These are phyloP conservation scores for Caenorhabditis becei DNA, from an alignment of 2,888 invertebrate species.

Conservation along the genomic window DNA sequence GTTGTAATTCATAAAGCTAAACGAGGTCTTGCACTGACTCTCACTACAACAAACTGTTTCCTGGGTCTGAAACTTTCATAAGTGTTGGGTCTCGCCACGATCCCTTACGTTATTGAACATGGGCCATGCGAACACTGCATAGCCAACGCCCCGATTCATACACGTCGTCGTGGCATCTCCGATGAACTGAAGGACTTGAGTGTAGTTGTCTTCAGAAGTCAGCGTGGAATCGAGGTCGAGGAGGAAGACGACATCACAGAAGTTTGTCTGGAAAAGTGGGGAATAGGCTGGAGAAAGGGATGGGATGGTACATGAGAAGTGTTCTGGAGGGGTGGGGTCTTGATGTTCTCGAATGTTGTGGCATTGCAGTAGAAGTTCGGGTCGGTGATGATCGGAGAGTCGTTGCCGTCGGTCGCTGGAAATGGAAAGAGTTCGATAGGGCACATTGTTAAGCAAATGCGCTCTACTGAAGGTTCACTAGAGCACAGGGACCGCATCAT, in stretches of 20 bases:
- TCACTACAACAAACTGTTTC: constrained; percentile 61
- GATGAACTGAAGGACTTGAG: constrained; percentile 60
- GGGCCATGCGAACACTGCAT: constrained; percentile 62
- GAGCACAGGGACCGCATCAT: no score
- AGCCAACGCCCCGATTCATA: constrained; percentile 66
- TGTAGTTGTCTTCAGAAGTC: constrained; percentile 62
- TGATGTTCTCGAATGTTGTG: constrained; percentile 31
- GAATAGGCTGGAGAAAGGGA: background rate
- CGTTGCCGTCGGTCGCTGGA: constrained; percentile 59
- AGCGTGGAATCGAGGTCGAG: constrained; percentile 65
- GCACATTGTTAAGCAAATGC: no score
- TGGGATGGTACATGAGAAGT: constrained; percentile 8
- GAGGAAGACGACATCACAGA: constrained; percentile 66
- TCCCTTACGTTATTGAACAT: constrained; percentile 61
- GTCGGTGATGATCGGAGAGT: constrained; percentile 37
- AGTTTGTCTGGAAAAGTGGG: constrained; percentile 31
- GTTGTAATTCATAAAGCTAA: constrained; percentile 68
- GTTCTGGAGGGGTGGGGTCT: constrained; percentile 26
- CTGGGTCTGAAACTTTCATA: constrained; percentile 16
- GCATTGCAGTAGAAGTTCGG: constrained; percentile 45
- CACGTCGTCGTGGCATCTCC: constrained; percentile 60
- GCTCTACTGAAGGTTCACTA: background rate
- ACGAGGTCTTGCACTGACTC: constrained; percentile 44
- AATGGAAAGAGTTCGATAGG: no score
- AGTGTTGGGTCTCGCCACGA: no score